Conservation (phyloP, 2,797 vertebrate genomes). For the Rallus crepitans region DNA sequence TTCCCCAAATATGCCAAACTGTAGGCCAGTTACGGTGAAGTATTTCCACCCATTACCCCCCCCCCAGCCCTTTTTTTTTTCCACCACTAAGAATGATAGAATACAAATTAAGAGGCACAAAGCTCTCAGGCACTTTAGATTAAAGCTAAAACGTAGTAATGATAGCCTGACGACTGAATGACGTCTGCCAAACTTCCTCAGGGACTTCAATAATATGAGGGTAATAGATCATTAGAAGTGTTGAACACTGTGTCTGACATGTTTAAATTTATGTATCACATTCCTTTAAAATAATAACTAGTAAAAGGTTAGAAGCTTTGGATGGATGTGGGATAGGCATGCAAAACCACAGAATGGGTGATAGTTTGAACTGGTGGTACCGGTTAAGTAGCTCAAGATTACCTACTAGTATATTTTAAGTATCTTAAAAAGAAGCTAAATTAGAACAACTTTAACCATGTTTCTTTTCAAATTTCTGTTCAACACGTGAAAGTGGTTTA, state of each 20-base stretch:
- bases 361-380: constrained; percentile 41
- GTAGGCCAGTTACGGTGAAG: constrained; percentile 48
- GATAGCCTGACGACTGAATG: constrained; percentile 68
- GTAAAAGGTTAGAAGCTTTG: constrained; percentile 54
- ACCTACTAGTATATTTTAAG: background rate
- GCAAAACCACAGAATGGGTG: constrained; percentile 40
- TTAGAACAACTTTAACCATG: background rate
- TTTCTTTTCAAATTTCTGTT: background rate
- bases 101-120: constrained; percentile 42
- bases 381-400: constrained; percentile 36
- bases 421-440: background rate
- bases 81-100: background rate
- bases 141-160: constrained; percentile 61
- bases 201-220: constrained; percentile 80
- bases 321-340: background rate
- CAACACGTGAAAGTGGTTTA: background rate
- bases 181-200: constrained; percentile 72
- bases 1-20: background rate
- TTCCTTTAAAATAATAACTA: constrained; percentile 71
- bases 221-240: constrained; percentile 84
- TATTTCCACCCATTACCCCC: background rate
- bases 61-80: background rate
- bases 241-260: constrained; percentile 81
- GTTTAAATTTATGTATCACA: constrained; percentile 79
- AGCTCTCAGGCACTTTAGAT: constrained; percentile 57